Evolutionary conservation across 1,140 invertebrate species (phyloP), one percentile per base, ranked within the genome.

Genomic region (Aplysia californica): DNA sequence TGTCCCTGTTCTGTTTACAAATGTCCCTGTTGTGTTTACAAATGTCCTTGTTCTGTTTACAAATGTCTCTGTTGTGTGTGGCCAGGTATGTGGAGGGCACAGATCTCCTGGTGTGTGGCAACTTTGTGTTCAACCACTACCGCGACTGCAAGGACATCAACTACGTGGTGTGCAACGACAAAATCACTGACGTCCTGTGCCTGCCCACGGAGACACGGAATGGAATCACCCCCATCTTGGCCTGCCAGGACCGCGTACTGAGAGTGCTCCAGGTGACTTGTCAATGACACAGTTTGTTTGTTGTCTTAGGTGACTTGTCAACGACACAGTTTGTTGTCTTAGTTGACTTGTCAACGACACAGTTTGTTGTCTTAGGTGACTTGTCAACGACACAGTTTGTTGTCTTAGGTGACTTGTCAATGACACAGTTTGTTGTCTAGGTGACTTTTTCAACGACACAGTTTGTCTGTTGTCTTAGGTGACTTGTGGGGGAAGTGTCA

Each of bases 101-200:
- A 81, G 94, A 97, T 88, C 89, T 97, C 61, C 93, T 96, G 74
- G 92, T 95, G 0, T 93, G 94, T 87, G 95, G 95, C 33, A 92
- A 93, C 80, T 95, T 95, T 90, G 92, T 95, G 26, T 95, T 94
- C 88, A 96, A 94, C 83, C 94, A 96, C 80, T 97, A 95, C 86
- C 91, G 93, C 81, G 95, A 97, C 87, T 96, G 95, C 82, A 88
- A 95, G 85, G 95, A 95, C 80, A 91, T 92, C 15, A 94, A 96
- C 83, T 94, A 94, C 36, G 96, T 94, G 87, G 86, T 96, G 26
- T 94, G 93, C 80, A 93, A 93, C 20, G 96, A 97, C 90, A 93
- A 92, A 82, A 95, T 97, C 73, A 93, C 93, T 75, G 95, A 96
- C 87, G 91, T 96, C 18, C 89, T 95, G 35, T 92, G 94, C 74